Base-by-base conservation (phyloP, 2,888 invertebrate species). In the Rhagophthalmus giganteus region DNA sequence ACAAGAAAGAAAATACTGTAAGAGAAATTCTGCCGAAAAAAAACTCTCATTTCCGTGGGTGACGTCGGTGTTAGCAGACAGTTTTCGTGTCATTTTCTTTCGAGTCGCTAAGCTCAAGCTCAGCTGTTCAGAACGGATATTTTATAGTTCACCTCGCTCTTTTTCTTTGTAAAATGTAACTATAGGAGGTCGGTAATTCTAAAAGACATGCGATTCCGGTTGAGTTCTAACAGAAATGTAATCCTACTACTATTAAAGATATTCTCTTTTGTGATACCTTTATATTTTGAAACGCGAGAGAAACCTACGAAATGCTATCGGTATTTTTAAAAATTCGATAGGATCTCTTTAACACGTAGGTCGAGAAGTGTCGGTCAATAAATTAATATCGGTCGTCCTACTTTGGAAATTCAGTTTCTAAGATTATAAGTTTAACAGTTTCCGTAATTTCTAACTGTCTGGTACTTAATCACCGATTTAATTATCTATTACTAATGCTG, bases 1-100 rank as follows among this genome's bases (percentile, higher is more conserved):
- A 46, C n/a, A 26, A 46, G 25, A 27, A 31, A 32, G 26, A 26
- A 39, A 38, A 27, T 46, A 26, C 2, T 24, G 40, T 48, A 40
- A 30, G 8, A 1, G 20, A 40, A 42, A 35, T 31, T 5, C n/a
- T 7, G 6, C n/a, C 31, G 2, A 20, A 37, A 35, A 27, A n/a
- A 39, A 28, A n/a, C 16, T 30, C 33, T 53, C 47, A 53, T 53
- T 53, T 48, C 47, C 50, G 24, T 45, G 37, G 35, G 35, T 50
- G 49, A 49, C 54, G 47, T 54, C 45, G 45, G 40, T 38, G 42
- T 44, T 38, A 38, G 55, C 32, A 44, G 54, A 54, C 50, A 44
- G 51, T 52, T 55, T 51, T 46, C 51, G 51, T 55, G 51, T 40
- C 37, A 40, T 46, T 51, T 46, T 52, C 46, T 46, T 46, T 45